phyloP scores from a whole-genome alignment of 2,888 invertebrate species.

The Pristionchus entomophagus region DNA sequence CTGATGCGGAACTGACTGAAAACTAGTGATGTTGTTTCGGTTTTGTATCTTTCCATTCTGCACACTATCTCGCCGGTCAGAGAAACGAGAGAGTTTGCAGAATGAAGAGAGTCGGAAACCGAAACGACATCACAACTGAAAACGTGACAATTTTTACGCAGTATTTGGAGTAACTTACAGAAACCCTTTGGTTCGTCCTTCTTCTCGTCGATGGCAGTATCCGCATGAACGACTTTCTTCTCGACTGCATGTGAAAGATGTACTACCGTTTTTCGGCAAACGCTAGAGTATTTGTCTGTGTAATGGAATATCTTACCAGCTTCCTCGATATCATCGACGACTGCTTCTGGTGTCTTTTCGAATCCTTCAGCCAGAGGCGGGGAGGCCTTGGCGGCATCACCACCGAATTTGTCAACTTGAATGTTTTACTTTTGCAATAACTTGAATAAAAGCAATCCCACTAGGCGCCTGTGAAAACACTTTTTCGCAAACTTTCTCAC shows the following conservation, averaged over 20 bases:
- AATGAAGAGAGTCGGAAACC: too few relatives aligned
- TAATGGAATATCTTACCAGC: background rate
- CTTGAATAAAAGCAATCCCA: too few relatives aligned
- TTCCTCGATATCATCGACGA: constrained; percentile 17
- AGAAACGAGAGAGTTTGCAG: too few relatives aligned
- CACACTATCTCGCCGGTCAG: too few relatives aligned
- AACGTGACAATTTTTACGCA: background rate
- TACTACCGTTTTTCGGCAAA: background rate
- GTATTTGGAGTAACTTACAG: background rate
- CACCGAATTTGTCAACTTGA: constrained; percentile 11
- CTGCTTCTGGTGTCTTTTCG: constrained; percentile 1
- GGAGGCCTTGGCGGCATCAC: background rate
- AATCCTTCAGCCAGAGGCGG: constrained; percentile 38
- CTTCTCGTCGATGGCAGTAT: constrained; percentile 21
- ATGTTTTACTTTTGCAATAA: background rate
- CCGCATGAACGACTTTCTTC: constrained; percentile 32
- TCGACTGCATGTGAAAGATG: background rate
- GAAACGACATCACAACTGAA: too few relatives aligned
- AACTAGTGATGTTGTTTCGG: too few relatives aligned
- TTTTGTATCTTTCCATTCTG: too few relatives aligned
- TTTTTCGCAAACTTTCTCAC: background rate
- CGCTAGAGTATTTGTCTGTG: too few relatives aligned
- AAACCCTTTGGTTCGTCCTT: constrained; percentile 36
- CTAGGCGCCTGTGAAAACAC: too few relatives aligned
- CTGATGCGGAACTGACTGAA: constrained; percentile 21